phyloP scores from a whole-genome alignment of 2,888 invertebrate genomes.

The Ectemnius lituratus region DNA sequence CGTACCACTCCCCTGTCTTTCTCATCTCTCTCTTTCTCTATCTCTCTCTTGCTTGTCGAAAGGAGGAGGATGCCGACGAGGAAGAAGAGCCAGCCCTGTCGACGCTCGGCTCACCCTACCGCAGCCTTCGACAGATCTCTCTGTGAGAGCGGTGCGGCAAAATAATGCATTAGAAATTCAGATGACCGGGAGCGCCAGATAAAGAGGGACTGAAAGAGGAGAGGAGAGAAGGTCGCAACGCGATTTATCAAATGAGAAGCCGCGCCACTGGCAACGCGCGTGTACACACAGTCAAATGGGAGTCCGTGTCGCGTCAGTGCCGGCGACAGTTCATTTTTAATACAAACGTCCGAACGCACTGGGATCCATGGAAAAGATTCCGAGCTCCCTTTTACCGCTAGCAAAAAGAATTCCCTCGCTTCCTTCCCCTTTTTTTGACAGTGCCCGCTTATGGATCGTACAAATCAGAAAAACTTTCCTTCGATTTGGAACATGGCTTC shows the following conservation, averaged over 20 bases:
- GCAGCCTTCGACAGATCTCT: conserved; percentile 3
- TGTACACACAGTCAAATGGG: conserved; percentile 72
- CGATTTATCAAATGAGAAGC: conserved; percentile 76
- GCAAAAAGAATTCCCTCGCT: conserved; percentile 1
- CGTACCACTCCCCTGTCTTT: not conserved
- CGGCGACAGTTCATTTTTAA: conserved; percentile 78
- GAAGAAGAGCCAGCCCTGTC: conserved; percentile 5
- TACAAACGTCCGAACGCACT: conserved; percentile 64
- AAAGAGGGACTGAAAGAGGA: conserved; percentile 67
- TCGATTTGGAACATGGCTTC: no score
- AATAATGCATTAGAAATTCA: conserved; percentile 77
- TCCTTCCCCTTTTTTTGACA: not conserved
- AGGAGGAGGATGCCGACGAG: not conserved
- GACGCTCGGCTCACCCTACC: conserved; percentile 2
- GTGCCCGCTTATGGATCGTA: not conserved
- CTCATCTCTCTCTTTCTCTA: not conserved
- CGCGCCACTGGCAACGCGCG: conserved; percentile 56
- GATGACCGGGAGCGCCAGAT: conserved; percentile 69
- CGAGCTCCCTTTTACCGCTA: not conserved
- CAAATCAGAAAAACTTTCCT: no score
- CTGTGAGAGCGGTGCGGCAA: conserved; percentile 45
- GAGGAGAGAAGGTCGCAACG: conserved; percentile 68
- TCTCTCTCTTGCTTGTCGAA: conserved; percentile 6
- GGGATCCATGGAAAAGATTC: not conserved
- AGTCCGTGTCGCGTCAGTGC: conserved; percentile 74